Conservation (phyloP, 2,113 vertebrate species). For the Hydropotes inermis region DNA sequence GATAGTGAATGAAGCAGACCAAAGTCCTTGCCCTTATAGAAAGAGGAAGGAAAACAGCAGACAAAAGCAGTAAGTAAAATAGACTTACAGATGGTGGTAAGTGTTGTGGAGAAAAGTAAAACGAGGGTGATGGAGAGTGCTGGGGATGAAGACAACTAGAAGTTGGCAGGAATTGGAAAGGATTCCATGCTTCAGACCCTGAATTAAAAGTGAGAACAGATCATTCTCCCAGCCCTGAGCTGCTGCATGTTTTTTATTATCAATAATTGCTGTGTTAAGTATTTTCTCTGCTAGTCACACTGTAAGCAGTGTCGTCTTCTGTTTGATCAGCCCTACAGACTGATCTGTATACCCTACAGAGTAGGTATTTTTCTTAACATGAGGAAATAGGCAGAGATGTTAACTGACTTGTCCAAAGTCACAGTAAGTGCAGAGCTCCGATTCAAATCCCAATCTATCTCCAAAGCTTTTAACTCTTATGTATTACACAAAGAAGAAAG, state of each 20-base stretch:
- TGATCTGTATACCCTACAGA: background rate
- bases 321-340: background rate
- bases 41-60: background rate
- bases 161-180: background rate
- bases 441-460: background rate
- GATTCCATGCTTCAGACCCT: background rate
- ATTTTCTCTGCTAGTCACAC: background rate
- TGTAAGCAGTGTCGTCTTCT: background rate
- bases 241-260: background rate
- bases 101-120: conserved; percentile 6
- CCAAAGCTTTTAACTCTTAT: background rate
- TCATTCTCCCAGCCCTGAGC: background rate
- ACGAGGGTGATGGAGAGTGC: background rate
- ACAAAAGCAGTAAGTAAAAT: background rate
- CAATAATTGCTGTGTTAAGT: background rate
- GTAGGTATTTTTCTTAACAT: background rate
- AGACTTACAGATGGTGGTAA: background rate
- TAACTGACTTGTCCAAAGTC: background rate
- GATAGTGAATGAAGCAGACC: background rate
- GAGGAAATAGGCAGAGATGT: background rate
- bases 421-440: background rate
- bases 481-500: background rate
- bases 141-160: background rate
- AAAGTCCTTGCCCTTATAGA: background rate
- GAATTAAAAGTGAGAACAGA: background rate